These are phyloP conservation scores for Acanthosoma haemorrhoidale DNA, from an alignment of 2,888 invertebrate genomes.

Conservation along the genomic window DNA sequence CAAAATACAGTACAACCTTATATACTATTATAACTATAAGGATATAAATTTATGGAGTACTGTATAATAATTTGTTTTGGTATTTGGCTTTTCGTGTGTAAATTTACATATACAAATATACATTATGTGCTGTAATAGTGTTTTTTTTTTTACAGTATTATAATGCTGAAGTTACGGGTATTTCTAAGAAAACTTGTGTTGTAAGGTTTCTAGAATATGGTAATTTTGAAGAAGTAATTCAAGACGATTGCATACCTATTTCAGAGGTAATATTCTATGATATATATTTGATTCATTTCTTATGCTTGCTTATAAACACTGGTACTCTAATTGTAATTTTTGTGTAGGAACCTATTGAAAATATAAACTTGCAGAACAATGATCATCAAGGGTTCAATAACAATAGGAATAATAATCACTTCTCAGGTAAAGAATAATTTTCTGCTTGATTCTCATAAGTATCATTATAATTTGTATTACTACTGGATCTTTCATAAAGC, in stretches of 20 bases:
- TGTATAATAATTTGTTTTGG: not conserved
- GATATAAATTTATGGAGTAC: conserved; percentile 22
- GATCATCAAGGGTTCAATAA: conserved; percentile 26
- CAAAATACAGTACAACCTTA: no score
- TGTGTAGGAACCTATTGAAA: conserved; percentile 24
- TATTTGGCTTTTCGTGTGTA: no score
- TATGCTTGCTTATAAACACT: not conserved
- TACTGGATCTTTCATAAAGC: no score
- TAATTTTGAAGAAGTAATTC: conserved; percentile 82
- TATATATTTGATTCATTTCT: not conserved
- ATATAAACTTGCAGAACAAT: conserved; percentile 20
- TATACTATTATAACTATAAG: no score
- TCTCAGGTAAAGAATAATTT: conserved; percentile 40
- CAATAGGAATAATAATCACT: conserved; percentile 34
- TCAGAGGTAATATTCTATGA: conserved; percentile 43
- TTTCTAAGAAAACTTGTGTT: conserved; percentile 76
- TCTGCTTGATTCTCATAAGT: no score
- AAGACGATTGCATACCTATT: conserved; percentile 71
- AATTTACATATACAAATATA: no score
- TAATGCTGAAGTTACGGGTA: conserved; percentile 73
- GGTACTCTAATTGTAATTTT: not conserved
- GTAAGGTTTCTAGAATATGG: conserved; percentile 83
- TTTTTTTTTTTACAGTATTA: conserved; percentile 58
- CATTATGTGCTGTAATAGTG: not conserved
- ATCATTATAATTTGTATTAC: no score